These are phyloP conservation scores for Tanytarsus gracilentus DNA, from an alignment of 2,888 invertebrate genomes.

Conservation along the genomic window DNA sequence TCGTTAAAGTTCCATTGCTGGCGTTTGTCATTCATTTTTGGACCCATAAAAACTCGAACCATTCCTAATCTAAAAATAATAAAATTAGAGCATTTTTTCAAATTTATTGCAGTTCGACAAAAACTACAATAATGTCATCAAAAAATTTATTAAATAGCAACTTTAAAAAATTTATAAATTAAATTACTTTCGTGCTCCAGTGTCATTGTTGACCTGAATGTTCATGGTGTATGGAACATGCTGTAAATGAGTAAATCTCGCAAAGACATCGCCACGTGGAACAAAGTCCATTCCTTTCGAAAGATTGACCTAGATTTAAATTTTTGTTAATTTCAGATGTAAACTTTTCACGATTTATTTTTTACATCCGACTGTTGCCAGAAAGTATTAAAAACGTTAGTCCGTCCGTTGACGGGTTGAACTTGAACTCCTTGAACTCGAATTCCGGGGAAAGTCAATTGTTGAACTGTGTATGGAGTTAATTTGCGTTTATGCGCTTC, in stretches of 20 bases:
- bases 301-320: too few relatives aligned
- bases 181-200: conserved; percentile 44
- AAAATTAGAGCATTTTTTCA: conserved; percentile 71
- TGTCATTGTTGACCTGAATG: conserved; percentile 51
- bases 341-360: too few relatives aligned
- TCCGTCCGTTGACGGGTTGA: conserved; percentile 44
- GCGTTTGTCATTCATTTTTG: conserved; percentile 56
- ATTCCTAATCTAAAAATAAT: conserved; percentile 47
- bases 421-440: conserved; percentile 51
- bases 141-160: not conserved
- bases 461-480: conserved; percentile 52
- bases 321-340: too few relatives aligned
- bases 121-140: too few relatives aligned
- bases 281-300: conserved; percentile 74
- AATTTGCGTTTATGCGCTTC: conserved; percentile 62
- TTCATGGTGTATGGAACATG: conserved; percentile 60
- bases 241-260: conserved; percentile 67
- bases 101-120: conserved; percentile 49
- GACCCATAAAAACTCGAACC: conserved; percentile 57
- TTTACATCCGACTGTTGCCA: conserved; percentile 76
- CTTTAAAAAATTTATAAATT: conserved; percentile 43
- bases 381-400: conserved; percentile 56
- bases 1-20: conserved; percentile 49
- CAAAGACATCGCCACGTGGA: conserved; percentile 63
- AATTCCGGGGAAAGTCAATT: conserved; percentile 42